These are phyloP conservation scores for Seriola rivoliana DNA, from an alignment of 2,113 vertebrate genomes.

Conservation along the genomic window DNA sequence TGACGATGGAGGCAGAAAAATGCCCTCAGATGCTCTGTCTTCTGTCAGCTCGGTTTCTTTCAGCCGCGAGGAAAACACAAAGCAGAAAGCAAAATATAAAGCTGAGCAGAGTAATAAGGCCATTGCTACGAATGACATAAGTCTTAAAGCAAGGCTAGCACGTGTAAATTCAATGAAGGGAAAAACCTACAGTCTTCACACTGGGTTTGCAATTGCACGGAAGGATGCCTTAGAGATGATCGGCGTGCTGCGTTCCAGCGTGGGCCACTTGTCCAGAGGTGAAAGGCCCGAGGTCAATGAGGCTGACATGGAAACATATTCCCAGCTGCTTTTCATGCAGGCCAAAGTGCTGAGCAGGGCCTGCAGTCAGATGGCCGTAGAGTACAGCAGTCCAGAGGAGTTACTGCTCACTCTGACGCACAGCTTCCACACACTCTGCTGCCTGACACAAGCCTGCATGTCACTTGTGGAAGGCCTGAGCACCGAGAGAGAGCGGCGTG, in stretches of 20 bases:
- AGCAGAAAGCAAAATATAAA: slow-evolving; percentile 57
- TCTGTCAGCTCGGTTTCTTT: slow-evolving; percentile 34
- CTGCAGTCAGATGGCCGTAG: slow-evolving; percentile 92
- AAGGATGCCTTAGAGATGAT: slow-evolving; percentile 94
- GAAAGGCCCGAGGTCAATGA: slow-evolving; percentile 77
- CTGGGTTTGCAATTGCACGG: slow-evolving; percentile 91
- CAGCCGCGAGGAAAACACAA: slow-evolving; percentile 22
- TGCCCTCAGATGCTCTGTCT: slow-evolving; percentile 15
- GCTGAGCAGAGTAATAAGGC: slow-evolving; percentile 71
- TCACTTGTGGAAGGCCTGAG: slow-evolving; percentile 91
- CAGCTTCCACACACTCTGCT: slow-evolving; percentile 96
- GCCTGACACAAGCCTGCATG: slow-evolving; percentile 95
- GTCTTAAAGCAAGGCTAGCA: slow-evolving; percentile 87
- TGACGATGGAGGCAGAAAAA: slow-evolving; percentile 72
- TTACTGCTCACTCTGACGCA: slow-evolving; percentile 93
- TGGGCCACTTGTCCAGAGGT: slow-evolving; percentile 69
- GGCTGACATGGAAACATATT: slow-evolving; percentile 87
- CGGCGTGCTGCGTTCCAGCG: slow-evolving; percentile 88
- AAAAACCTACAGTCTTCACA: slow-evolving; percentile 90
- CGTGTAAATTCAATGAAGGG: slow-evolving; percentile 90
- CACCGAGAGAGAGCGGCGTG: slow-evolving; percentile 86
- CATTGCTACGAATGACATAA: slow-evolving; percentile 80
- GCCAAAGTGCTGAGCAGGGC: slow-evolving; percentile 92
- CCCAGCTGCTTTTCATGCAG: slow-evolving; percentile 90
- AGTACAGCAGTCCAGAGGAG: slow-evolving; percentile 93